Evolutionary conservation across 37 sponge, comb jelly and placozoan genomes (phyloP).

Genomic region (Beroe ovata): DNA sequence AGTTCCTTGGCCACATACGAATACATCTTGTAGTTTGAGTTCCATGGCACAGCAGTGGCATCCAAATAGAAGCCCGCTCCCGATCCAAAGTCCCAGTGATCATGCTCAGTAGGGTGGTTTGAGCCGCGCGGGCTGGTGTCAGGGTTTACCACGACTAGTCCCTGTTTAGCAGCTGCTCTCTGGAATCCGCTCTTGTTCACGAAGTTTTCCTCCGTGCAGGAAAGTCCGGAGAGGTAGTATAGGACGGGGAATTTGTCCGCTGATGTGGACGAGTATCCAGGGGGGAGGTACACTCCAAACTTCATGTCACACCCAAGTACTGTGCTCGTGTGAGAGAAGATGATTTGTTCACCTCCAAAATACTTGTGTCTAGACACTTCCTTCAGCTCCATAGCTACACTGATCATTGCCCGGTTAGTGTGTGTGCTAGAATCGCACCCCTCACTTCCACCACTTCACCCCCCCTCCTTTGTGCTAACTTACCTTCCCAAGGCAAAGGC

Average conservation of each 20-base stretch:
- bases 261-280: slow-evolving; percentile 67
- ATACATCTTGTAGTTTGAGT: slow-evolving; percentile 94
- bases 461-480: too few species aligned
- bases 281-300: slow-evolving; percentile 88
- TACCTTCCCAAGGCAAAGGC: slow-evolving; percentile 89
- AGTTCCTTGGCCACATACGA: slow-evolving; percentile 92
- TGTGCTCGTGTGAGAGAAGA: slow-evolving; percentile 80
- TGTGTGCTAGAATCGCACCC: too few species aligned
- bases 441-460: not conserved
- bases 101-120: slow-evolving; percentile 90
- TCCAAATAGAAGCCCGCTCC: slow-evolving; percentile 98
- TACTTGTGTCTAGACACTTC: slow-evolving; percentile 73
- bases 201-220: slow-evolving; percentile 96
- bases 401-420: too few species aligned
- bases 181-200: slow-evolving; percentile 85
- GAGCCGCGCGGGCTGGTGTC: slow-evolving; percentile 97
- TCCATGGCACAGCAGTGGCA: slow-evolving; percentile 93
- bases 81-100: slow-evolving; percentile 91
- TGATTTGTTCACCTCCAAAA: slow-evolving; percentile 85
- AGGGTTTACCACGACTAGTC: slow-evolving; percentile 84
- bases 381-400: slow-evolving; percentile 71
- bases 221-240: slow-evolving; percentile 95
- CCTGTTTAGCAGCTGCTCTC: slow-evolving; percentile 81
- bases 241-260: slow-evolving; percentile 80
- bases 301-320: slow-evolving; percentile 85